phyloP scores from a whole-genome alignment of 2,113 vertebrate genomes.

The Neolamprologus sp. region DNA sequence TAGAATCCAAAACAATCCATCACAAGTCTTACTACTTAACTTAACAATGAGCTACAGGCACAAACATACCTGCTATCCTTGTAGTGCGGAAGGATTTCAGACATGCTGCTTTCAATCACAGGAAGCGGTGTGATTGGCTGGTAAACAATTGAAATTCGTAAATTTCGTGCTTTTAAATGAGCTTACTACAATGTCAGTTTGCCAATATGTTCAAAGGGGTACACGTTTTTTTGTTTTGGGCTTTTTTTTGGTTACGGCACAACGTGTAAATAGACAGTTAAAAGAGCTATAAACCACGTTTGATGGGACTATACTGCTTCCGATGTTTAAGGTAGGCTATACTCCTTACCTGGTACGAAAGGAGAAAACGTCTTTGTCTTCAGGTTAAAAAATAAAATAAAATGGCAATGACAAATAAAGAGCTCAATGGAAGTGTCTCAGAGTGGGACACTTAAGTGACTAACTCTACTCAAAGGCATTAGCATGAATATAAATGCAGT shows the following conservation, averaged over 20 bases:
- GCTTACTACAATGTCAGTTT: accelerated
- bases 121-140: not conserved
- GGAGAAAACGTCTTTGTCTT: not conserved
- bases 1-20: not conserved
- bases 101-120: not conserved
- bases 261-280: accelerated
- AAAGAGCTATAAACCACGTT: accelerated
- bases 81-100: not conserved
- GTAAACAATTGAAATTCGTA: accelerated
- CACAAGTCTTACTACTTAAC: not conserved
- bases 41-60: not conserved
- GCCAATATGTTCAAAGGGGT: not conserved
- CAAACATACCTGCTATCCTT: not conserved
- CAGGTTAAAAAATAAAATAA: not conserved
- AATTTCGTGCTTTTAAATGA: not conserved
- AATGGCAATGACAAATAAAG: not conserved
- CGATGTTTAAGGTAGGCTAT: not conserved
- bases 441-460: not conserved
- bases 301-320: not conserved
- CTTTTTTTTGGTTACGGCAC: accelerated
- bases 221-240: accelerated
- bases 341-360: not conserved
- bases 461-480: not conserved
- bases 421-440: not conserved
- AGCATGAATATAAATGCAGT: not conserved